Conservation (phyloP, 2,113 vertebrate species). For the Hiodon tergisus region DNA sequence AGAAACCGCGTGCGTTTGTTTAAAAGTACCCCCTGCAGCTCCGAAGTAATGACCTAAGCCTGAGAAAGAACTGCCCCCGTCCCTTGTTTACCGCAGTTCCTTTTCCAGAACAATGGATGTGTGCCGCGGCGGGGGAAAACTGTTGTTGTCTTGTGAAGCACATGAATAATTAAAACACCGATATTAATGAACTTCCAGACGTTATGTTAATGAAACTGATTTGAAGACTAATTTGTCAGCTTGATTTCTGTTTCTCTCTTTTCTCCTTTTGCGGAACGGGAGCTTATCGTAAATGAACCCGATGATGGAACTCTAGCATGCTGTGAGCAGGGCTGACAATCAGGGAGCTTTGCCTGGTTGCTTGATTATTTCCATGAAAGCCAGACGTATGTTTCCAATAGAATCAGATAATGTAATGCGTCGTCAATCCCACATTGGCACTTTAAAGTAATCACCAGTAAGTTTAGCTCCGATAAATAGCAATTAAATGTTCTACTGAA, state of each 20-base stretch:
- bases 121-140: constrained; percentile 73
- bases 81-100: background rate
- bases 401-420: background rate
- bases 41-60: background rate
- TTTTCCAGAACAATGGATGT: constrained; percentile 41
- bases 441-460: no score
- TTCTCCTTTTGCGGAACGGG: constrained; percentile 69
- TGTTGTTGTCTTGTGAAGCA: constrained; percentile 76
- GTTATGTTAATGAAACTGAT: constrained; percentile 84
- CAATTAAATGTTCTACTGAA: no score
- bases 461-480: no score
- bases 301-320: constrained; percentile 61
- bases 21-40: background rate
- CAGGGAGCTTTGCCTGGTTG: background rate
- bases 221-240: constrained; percentile 83
- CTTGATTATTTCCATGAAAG: background rate
- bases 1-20: constrained; percentile 2
- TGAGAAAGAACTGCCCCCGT: background rate
- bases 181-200: constrained; percentile 86
- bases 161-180: constrained; percentile 84
- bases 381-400: constrained; percentile 11
- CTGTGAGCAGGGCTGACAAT: constrained; percentile 11
- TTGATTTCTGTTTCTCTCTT: constrained; percentile 67
- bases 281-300: constrained; percentile 67
- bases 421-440: no score